phyloP scores from a whole-genome alignment of 2,888 invertebrate genomes.

The Patella ulyssiponensis region DNA sequence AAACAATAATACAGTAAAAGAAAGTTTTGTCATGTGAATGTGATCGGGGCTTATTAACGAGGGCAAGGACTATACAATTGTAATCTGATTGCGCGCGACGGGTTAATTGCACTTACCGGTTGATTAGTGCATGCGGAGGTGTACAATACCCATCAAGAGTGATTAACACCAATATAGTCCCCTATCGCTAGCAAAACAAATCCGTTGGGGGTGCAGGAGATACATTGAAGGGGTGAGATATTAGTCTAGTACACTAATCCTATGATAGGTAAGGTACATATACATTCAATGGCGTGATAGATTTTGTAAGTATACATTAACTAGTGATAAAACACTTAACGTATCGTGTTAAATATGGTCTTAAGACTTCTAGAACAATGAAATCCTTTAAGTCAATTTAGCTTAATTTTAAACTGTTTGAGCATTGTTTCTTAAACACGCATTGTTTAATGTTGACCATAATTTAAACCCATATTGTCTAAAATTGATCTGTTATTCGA shows the following conservation, averaged over 20 bases:
- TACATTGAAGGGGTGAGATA: not conserved
- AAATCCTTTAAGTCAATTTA: constrained; percentile 12
- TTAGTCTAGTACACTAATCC: constrained; percentile 7
- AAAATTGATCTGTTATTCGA: too few relatives aligned
- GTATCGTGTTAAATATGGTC: not conserved
- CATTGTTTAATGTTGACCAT: not conserved
- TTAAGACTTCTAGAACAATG: not conserved
- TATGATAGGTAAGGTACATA: constrained; percentile 9
- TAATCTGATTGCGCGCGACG: constrained; percentile 20
- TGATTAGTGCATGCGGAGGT: not conserved
- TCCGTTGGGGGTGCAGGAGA: not conserved
- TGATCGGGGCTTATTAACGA: constrained; percentile 13
- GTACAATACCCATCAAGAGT: constrained; percentile 11
- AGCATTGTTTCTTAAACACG: constrained; percentile 3
- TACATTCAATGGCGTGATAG: not conserved
- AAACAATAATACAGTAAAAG: constrained; percentile 9
- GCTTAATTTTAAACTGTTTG: not conserved
- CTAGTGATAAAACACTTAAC: constrained; percentile 7
- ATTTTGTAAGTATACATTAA: constrained; percentile 11
- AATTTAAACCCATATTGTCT: not conserved
- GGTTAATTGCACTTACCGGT: constrained; percentile 26
- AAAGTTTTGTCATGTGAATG: constrained; percentile 5
- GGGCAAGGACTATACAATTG: not conserved
- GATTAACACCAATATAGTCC: constrained; percentile 26
- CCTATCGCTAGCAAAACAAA: constrained; percentile 22